Percentiles rank a stretch among this genome's conserved stretches.
phyloP scores from a whole-genome alignment of 2,888 invertebrate species.

The Hirtodrosophila trivittata region DNA sequence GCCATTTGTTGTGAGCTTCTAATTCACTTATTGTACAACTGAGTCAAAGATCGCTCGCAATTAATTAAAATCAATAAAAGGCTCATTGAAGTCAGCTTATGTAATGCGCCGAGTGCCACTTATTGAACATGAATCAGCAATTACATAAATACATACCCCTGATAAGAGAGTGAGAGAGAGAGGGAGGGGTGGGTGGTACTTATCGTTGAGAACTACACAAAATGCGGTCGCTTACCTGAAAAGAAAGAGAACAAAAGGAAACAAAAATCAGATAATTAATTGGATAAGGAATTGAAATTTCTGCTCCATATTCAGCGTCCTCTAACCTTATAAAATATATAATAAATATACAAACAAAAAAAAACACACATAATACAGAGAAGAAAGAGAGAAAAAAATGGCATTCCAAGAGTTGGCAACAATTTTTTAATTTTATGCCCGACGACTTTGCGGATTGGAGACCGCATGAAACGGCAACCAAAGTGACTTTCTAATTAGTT shows the following conservation, averaged over 20 bases:
- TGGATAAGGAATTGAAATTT: conserved; percentile 34
- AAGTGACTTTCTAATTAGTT: conserved; percentile 79
- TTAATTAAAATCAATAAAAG: conserved; percentile 65
- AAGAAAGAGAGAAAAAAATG: conserved; percentile 7
- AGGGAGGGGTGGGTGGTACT: not conserved
- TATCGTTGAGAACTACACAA: too few species aligned
- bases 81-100: conserved; percentile 42
- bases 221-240: conserved; percentile 12
- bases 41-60: conserved; percentile 49
- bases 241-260: conserved; percentile 17
- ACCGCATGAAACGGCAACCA: conserved; percentile 55
- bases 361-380: not conserved
- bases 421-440: conserved; percentile 75
- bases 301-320: conserved; percentile 1
- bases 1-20: conserved; percentile 62
- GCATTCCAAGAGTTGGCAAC: conserved; percentile 40
- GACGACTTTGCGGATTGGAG: conserved; percentile 51
- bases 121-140: conserved; percentile 34
- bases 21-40: conserved; percentile 56
- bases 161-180: not conserved
- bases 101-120: conserved; percentile 38
- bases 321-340: conserved; percentile 7
- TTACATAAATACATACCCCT: conserved; percentile 16
- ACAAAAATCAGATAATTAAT: conserved; percentile 43
- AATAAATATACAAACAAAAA: not conserved